Conservation (phyloP, 2,888 invertebrate genomes). For the Lasioglossum figueresi region DNA sequence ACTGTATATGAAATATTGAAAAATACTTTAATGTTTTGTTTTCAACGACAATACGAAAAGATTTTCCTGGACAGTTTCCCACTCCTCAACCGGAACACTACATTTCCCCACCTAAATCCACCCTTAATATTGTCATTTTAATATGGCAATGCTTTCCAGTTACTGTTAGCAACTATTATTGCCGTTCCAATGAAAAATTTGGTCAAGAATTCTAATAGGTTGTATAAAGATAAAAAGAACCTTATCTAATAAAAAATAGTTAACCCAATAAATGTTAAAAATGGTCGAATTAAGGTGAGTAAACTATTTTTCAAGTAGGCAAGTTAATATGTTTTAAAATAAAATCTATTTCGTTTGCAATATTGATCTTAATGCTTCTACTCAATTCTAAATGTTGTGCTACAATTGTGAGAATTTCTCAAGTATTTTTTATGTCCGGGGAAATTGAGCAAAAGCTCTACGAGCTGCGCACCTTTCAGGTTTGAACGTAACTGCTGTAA, state of each 20-base stretch:
- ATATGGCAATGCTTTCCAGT: no score
- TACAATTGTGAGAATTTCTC: neutral
- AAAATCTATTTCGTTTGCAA: neutral
- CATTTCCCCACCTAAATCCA: no score
- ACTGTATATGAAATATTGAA: no score
- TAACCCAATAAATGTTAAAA: neutral
- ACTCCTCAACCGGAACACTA: no score
- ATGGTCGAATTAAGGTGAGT: neutral
- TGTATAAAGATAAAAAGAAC: neutral
- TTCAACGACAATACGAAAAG: no score
- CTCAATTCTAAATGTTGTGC: neutral
- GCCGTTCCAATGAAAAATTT: neutral
- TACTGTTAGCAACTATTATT: no score
- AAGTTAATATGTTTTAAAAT: neutral
- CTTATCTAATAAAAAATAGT: neutral
- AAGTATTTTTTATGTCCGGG: neutral
- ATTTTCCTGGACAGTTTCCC: no score
- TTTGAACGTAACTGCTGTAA: neutral
- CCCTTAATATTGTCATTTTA: no score
- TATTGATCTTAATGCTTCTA: neutral
- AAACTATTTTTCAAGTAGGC: neutral
- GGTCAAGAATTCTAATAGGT: neutral
- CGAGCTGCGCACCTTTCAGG: neutral
- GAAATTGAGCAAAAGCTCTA: neutral
- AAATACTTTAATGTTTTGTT: no score